Percentiles rank a stretch among this genome's conserved stretches.
Evolutionary conservation across 2,888 invertebrate genomes (phyloP).

Genomic region (Heliconius hortense): DNA sequence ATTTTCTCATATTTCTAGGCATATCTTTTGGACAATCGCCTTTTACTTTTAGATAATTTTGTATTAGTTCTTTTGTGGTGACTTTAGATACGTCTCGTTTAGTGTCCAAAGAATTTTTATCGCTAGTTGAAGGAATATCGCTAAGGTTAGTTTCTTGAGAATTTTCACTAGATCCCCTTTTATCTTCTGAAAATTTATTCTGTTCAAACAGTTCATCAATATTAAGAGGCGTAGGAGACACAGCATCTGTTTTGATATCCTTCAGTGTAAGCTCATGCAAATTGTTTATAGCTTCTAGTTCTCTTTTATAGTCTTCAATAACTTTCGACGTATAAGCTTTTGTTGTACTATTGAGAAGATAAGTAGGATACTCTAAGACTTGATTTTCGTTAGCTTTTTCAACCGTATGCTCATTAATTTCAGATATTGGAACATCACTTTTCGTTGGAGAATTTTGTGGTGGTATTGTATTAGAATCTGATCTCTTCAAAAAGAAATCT

Average conservation of each 20-base stretch:
- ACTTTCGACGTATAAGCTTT: constrained; percentile 79
- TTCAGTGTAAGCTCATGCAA: constrained; percentile 74
- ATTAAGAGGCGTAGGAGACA: constrained; percentile 72
- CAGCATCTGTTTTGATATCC: constrained; percentile 73
- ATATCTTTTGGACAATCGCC: constrained; percentile 57
- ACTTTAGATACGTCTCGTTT: constrained; percentile 65
- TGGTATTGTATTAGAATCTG: constrained; percentile 65
- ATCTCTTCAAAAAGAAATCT: constrained; percentile 74
- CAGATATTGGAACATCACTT: constrained; percentile 47
- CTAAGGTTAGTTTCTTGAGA: constrained; percentile 48
- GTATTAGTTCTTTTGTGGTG: constrained; percentile 73
- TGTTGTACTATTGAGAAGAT: constrained; percentile 71
- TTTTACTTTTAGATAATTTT: constrained; percentile 75
- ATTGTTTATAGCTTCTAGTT: constrained; percentile 75
- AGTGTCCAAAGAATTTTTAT: constrained; percentile 54
- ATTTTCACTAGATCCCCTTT: constrained; percentile 50
- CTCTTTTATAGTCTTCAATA: constrained; percentile 78
- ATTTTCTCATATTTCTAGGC: constrained; percentile 56
- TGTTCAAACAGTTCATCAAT: constrained; percentile 74
- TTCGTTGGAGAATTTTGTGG: constrained; percentile 70
- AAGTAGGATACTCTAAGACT: constrained; percentile 68
- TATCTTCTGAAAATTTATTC: constrained; percentile 50
- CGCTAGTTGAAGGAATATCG: constrained; percentile 44
- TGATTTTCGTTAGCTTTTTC: constrained; percentile 51
- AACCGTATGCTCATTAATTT: constrained; percentile 49